A percentile compares a stretch with the other conserved stretches of the same genome.
phyloP scores from a whole-genome alignment of 2,797 vertebrate species.

The Gambelia wislizenii region DNA sequence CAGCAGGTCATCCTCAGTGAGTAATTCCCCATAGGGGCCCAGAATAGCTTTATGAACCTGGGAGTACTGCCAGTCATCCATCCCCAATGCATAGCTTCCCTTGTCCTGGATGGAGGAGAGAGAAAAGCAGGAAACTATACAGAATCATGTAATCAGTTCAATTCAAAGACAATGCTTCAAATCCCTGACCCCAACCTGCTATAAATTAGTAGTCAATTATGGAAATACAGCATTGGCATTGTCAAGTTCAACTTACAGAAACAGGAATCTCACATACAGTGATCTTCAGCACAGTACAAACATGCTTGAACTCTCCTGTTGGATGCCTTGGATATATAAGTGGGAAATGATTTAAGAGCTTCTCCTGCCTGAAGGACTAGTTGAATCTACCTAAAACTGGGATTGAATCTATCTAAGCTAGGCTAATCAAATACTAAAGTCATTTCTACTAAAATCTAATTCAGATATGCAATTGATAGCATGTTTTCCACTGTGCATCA shows the following conservation, averaged over 20 bases:
- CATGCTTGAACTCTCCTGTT: background rate
- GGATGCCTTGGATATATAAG: background rate
- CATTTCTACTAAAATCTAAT: background rate
- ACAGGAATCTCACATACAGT: background rate
- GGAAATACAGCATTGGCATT: background rate
- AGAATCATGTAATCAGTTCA: background rate
- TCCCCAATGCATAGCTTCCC: constrained; percentile 72
- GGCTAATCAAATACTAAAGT: background rate
- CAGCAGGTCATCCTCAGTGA: constrained; percentile 91
- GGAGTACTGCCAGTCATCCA: constrained; percentile 89
- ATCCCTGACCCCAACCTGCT: background rate
- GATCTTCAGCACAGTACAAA: background rate
- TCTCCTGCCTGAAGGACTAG: background rate
- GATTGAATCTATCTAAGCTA: background rate
- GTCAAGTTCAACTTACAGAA: background rate
- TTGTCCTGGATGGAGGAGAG: constrained; percentile 42
- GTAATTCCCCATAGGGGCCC: constrained; percentile 94
- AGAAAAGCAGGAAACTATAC: background rate
- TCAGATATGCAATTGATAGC: background rate
- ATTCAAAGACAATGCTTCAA: background rate
- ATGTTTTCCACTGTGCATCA: background rate
- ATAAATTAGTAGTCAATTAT: too few relatives aligned
- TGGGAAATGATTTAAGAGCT: constrained; percentile 1
- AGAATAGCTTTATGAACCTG: constrained; percentile 91
- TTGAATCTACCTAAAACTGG: background rate